Conservation (phyloP, 1,140 invertebrate genomes). For the Leptinotarsa defecta region DNA sequence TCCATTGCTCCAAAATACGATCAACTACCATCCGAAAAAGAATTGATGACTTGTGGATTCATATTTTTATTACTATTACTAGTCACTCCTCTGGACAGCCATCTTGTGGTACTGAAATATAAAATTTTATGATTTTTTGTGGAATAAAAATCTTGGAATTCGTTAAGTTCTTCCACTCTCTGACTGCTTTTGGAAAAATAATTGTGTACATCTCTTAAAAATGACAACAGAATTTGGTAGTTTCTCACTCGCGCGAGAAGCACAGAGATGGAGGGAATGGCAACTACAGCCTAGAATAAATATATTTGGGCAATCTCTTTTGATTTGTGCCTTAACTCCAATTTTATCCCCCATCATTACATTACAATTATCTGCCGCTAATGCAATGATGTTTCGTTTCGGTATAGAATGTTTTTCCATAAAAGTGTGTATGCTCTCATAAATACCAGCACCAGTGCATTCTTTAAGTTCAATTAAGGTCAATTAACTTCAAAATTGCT, state of each 20-base stretch:
- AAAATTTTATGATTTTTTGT: neutral
- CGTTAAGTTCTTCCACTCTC: conserved; percentile 39
- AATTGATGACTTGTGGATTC: neutral
- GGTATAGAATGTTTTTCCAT: conserved; percentile 7
- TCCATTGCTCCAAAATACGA: neutral
- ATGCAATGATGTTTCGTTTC: conserved; percentile 4
- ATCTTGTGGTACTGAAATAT: too few species aligned
- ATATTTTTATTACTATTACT: too few species aligned
- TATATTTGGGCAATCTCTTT: conserved; percentile 21
- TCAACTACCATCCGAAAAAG: neutral
- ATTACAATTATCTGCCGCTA: conserved; percentile 24
- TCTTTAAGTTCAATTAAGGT: conserved; percentile 11
- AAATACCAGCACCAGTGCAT: conserved; percentile 7
- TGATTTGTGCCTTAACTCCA: conserved; percentile 20
- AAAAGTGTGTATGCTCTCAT: conserved; percentile 2
- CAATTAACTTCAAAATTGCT: conserved; percentile 4
- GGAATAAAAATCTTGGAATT: conserved; percentile 37
- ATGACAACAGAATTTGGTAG: conserved; percentile 29
- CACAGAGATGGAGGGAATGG: conserved; percentile 31
- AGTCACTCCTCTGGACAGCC: too few species aligned
- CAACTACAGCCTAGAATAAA: conserved; percentile 24
- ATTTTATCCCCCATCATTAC: conserved; percentile 22
- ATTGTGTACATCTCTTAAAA: conserved; percentile 45
- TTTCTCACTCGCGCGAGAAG: conserved; percentile 26
- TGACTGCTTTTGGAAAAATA: conserved; percentile 44